phyloP scores from a whole-genome alignment of 2,113 vertebrate genomes.

The Pachypanchax playfairii region DNA sequence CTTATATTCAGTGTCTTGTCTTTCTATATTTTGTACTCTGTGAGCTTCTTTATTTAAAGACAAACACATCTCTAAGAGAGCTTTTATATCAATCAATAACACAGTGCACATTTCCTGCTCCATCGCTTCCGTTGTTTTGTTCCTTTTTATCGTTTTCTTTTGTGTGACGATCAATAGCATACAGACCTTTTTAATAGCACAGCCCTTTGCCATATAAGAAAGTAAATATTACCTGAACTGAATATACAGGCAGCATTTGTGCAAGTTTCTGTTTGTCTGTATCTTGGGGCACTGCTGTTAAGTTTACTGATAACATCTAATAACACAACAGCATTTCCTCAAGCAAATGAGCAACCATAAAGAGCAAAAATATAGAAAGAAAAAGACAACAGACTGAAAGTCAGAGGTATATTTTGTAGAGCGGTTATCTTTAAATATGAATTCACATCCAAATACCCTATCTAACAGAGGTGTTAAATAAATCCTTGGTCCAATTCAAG shows the following conservation, averaged over 20 bases:
- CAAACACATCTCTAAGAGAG: slow-evolving; percentile 1
- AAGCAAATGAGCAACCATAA: slow-evolving; percentile 22
- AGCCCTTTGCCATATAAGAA: slow-evolving; percentile 14
- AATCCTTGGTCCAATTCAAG: too few species aligned
- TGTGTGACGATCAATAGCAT: slow-evolving; percentile 42
- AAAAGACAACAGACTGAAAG: background rate
- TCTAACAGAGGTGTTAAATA: too few species aligned
- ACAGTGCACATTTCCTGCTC: slow-evolving; percentile 26
- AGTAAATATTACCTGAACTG: slow-evolving; percentile 21
- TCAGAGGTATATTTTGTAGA: too few species aligned
- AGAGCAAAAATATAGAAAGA: background rate
- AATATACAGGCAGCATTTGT: background rate
- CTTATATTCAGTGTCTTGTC: background rate
- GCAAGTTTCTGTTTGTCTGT: slow-evolving; percentile 18
- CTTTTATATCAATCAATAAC: slow-evolving; percentile 51
- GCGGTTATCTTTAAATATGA: too few species aligned
- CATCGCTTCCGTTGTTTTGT: slow-evolving; percentile 26
- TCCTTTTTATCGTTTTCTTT: slow-evolving; percentile 35
- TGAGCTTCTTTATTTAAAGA: background rate
- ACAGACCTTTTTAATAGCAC: slow-evolving; percentile 33
- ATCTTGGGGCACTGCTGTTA: slow-evolving; percentile 11
- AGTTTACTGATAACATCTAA: slow-evolving; percentile 34
- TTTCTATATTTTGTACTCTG: slow-evolving; percentile 16
- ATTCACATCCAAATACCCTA: too few species aligned
- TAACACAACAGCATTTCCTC: slow-evolving; percentile 9